Evolutionary conservation across 2,888 invertebrate genomes (phyloP), one percentile per base, ranked within the genome.

Genomic region (Drosophila maculinotata): DNA sequence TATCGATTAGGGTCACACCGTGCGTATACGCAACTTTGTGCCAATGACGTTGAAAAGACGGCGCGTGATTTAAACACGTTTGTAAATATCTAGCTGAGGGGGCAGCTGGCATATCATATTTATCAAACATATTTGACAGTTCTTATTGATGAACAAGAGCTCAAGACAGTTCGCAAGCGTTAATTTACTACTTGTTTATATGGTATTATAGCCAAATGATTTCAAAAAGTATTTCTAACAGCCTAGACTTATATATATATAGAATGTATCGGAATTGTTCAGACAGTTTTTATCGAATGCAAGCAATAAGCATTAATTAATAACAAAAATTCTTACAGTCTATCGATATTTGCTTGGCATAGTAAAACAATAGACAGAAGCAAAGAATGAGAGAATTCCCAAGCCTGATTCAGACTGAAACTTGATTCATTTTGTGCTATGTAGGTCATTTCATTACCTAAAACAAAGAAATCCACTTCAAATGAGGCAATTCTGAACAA

Each of bases 1-100:
- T 76, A 77, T 83, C 84, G 70, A 87, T 82, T 82, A 72, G 70
- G 82, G 84, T 70, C 87, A 77, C 44, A 68, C 54, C 14, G 48
- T 66, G 68, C 74, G 59, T 65, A 69, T 64, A 82, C 75, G 60
- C 53, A 53, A 48, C 12, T 49, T 39, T 30, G 36, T 36, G 36
- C 15, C 44, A 49, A 23, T 49, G 33, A 26, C 15, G 31, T 33
- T 33, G 23, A 36, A 39, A n/a, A 42, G 10, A n/a, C 30, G 38
- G 12, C 54, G 7, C 49, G 49, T 56, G 41, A 49, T 53, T 49
- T 31, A 39, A 54, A 68, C 39, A 65, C 26, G 67, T 68, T 68
- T 69, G 47, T 59, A 54, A 36, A 62, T 26, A 54, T 42, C 36
- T 44, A 20, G 3, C 20, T 35, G 35, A 14, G 28, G 5, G 9